Percentiles rank a stretch among this genome's conserved stretches.
phyloP scores from a whole-genome alignment of 2,113 vertebrate species.

The Takifugu bimaculatus region DNA sequence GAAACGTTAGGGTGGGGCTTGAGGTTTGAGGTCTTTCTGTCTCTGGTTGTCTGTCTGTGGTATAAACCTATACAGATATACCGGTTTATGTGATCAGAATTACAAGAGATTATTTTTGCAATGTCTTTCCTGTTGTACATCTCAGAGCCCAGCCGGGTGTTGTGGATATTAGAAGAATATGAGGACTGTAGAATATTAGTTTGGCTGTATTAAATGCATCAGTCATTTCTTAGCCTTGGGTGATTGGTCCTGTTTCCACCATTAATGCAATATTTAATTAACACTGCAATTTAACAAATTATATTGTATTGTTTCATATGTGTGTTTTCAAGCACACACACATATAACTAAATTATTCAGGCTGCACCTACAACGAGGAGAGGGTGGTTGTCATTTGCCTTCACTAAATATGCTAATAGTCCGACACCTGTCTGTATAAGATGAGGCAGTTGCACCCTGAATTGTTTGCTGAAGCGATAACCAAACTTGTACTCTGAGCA shows the following conservation, averaged over 20 bases:
- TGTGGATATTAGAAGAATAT: conserved; percentile 15
- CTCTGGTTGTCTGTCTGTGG: not conserved
- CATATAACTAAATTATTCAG: conserved; percentile 36
- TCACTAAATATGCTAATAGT: conserved; percentile 67
- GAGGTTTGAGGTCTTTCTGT: no score
- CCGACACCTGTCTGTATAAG: conserved; percentile 62
- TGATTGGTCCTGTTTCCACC: conserved; percentile 14
- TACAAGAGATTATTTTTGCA: conserved; percentile 31
- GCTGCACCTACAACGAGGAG: conserved; percentile 34
- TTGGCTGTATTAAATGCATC: conserved; percentile 27
- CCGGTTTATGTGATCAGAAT: conserved; percentile 29
- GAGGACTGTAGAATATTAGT: conserved; percentile 24
- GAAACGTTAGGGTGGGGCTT: no score
- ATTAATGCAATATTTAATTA: conserved; percentile 23
- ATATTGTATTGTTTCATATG: not conserved
- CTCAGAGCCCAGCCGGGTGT: conserved; percentile 53
- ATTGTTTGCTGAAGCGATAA: not conserved
- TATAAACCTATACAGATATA: conserved; percentile 8
- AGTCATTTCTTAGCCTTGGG: conserved; percentile 31
- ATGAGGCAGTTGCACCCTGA: conserved; percentile 31
- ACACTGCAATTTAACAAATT: conserved; percentile 12
- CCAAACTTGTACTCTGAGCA: conserved; percentile 4
- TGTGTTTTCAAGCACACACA: conserved; percentile 1
- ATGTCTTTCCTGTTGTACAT: conserved; percentile 44
- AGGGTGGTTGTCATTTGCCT: conserved; percentile 37